phyloP scores from a whole-genome alignment of 53 echinoderm and acorn worm species.

The Mesocentrotus franciscanus region DNA sequence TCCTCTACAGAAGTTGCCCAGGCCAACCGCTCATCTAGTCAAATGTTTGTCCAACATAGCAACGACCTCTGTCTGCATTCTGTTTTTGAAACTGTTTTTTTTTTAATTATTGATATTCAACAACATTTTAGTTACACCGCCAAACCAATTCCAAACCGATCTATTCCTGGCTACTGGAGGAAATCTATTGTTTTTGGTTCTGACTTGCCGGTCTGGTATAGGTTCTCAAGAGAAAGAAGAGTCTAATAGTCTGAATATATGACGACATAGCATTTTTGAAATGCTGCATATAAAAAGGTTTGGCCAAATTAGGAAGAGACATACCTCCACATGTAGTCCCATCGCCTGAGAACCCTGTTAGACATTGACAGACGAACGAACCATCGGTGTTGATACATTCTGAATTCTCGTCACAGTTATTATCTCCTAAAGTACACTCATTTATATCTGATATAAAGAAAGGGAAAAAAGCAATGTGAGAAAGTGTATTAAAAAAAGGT shows the following conservation, averaged over 20 bases:
- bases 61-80: neutral
- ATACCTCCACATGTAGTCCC: slow-evolving; percentile 19
- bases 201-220: neutral
- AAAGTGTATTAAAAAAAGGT: no score
- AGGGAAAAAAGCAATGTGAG: no score
- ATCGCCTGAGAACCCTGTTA: slow-evolving; percentile 11
- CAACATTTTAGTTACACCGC: no score
- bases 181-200: no score
- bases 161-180: no score
- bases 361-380: slow-evolving; percentile 21
- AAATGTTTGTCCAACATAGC: no score
- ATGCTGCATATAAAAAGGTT: neutral
- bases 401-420: neutral
- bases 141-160: no score
- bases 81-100: neutral
- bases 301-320: neutral
- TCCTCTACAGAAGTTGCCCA: no score
- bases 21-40: no score
- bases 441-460: slow-evolving; percentile 2
- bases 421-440: neutral
- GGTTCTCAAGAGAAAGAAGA: neutral
- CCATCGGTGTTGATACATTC: slow-evolving; percentile 3
- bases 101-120: no score
- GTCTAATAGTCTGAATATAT: neutral
- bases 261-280: neutral